phyloP scores from a whole-genome alignment of 2,888 invertebrate species.

The Lepidonotus clava region DNA sequence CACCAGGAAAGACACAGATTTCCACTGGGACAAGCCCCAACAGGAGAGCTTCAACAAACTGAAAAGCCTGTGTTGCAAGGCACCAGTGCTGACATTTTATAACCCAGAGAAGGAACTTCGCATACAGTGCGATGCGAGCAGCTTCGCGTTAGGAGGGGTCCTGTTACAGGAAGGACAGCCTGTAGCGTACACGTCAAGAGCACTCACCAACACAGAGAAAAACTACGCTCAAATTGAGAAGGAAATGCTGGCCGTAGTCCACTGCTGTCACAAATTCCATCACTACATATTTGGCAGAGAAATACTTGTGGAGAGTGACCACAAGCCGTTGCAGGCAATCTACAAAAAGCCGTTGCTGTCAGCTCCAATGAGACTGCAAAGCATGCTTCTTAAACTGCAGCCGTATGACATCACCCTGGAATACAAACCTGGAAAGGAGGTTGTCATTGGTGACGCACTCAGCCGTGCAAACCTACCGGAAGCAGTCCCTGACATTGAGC shows the following conservation, averaged over 20 bases:
- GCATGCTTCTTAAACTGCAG: constrained; percentile 61
- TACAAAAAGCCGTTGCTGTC: constrained; percentile 27
- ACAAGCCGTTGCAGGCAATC: constrained; percentile 59
- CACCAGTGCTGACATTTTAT: constrained; percentile 47
- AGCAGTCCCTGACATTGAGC: constrained; percentile 21
- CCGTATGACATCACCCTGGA: constrained; percentile 57
- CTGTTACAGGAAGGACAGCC: constrained; percentile 28
- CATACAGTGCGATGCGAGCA: constrained; percentile 7
- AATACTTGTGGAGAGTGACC: constrained; percentile 56
- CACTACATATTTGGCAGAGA: constrained; percentile 54
- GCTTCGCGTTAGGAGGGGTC: constrained; percentile 29
- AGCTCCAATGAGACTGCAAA: constrained; percentile 59
- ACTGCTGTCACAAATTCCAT: constrained; percentile 35
- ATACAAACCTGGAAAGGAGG: constrained; percentile 60
- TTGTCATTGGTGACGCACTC: constrained; percentile 55
- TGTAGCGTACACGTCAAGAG: constrained; percentile 54
- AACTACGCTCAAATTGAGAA: constrained; percentile 48
- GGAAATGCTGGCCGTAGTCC: constrained; percentile 34
- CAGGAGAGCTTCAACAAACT: constrained; percentile 60
- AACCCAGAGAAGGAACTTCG: neutral
- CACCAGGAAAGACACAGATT: constrained; percentile 30
- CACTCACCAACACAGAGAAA: constrained; percentile 37
- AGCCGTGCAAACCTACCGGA: constrained; percentile 45
- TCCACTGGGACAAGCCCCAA: constrained; percentile 54
- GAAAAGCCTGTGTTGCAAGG: constrained; percentile 45